Evolutionary conservation across 2,888 invertebrate genomes (phyloP), one percentile per base, ranked within the genome.

Genomic region (Timema cristinae): DNA sequence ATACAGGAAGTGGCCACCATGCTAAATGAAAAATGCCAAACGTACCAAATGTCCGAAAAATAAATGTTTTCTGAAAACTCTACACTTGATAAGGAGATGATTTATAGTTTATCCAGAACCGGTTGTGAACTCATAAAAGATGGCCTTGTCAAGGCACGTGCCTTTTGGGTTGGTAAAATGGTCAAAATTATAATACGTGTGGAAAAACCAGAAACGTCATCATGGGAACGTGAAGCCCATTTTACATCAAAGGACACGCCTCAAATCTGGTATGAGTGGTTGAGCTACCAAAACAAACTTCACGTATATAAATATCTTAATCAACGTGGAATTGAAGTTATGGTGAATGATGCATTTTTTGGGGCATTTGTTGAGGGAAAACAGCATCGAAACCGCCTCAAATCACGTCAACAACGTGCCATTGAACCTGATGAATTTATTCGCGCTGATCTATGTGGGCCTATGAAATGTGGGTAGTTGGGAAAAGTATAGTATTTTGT

Each of bases 401-500:
- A n/a, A 2, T 68, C 50, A 0, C 68, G 51, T 16, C 5, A 70
- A 71, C 16, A 32, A 32, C 32, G 32, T 32, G 68, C 11, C 68
- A 74, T 72, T 69, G 76, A 11, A 74, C 72, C n/a, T 50, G 71
- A 50, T 75, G 76, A 13, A 77, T 77, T 51, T 77, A 75, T 79
- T 48, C 77, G 77, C 70, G 73, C 74, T 32, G 76, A 78, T 61
- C 72, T 77, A 47, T 77, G 77, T 68, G 78, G n/a, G 2, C 76
- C 76, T 9, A 76, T 77, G 72, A 70, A 75, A 15, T 71, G 51
- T 7, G 68, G 72, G 66, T 79, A 78, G 0, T n/a, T 76, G 6
- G 78, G 77, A 10, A 78, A 77, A 15, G 68, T 77, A 7, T 73
- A 74, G 66, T 79, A 75, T 68, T 79, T 76, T 73, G 69, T 77